A percentile compares a stretch with the other conserved stretches of the same genome.
These are phyloP conservation scores for Isoperla grammatica DNA, from an alignment of 2,888 invertebrate genomes.

Conservation along the genomic window DNA sequence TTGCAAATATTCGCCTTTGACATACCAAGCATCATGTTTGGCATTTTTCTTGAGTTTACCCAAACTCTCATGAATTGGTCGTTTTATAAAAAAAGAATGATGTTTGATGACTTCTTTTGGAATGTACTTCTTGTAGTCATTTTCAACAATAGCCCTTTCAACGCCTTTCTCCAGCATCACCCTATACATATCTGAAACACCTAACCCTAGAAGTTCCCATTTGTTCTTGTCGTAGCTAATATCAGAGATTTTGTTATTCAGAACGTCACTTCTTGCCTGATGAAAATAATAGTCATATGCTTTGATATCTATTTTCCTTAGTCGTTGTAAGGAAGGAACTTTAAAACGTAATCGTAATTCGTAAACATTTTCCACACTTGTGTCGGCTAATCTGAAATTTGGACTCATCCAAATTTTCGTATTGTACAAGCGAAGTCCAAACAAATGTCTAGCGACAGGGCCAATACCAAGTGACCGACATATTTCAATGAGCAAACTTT, in stretches of 20 bases:
- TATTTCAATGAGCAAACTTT: constrained; percentile 64
- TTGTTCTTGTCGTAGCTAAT: constrained; percentile 72
- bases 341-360: constrained; percentile 79
- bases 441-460: constrained; percentile 70
- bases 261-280: constrained; percentile 73
- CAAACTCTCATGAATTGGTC: constrained; percentile 64
- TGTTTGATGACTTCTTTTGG: constrained; percentile 71
- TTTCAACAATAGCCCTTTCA: constrained; percentile 61
- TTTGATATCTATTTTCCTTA: constrained; percentile 62
- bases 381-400: constrained; percentile 50
- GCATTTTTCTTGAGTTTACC: constrained; percentile 47
- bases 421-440: constrained; percentile 63
- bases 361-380: constrained; percentile 48
- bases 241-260: constrained; percentile 72
- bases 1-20: constrained; percentile 75
- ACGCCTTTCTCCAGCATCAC: constrained; percentile 71
- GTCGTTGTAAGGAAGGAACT: constrained; percentile 55
- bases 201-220: constrained; percentile 73
- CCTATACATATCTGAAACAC: constrained; percentile 82
- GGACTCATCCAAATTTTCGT: constrained; percentile 65
- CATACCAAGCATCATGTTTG: constrained; percentile 57
- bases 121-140: constrained; percentile 76
- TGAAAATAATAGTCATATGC: constrained; percentile 83
- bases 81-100: constrained; percentile 66
- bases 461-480: constrained; percentile 68